A percentile compares a stretch with the other conserved stretches of the same genome.
Conservation (phyloP, 2,113 vertebrate species). For the Colinus virginianus region DNA sequence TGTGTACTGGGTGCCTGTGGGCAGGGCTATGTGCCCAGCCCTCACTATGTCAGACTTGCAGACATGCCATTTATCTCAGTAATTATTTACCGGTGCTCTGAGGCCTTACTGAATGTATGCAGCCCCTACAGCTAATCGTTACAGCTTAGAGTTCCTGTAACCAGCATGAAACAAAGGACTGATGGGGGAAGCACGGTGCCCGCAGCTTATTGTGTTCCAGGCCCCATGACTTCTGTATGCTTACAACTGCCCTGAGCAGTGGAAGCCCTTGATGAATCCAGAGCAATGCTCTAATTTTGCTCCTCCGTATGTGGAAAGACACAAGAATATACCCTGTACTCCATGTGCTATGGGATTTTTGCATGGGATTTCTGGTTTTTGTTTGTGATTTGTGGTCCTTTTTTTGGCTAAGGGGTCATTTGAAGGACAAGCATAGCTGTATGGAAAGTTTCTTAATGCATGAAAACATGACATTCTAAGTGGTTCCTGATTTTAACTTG, state of each 20-base stretch:
- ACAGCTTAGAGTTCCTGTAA: neutral
- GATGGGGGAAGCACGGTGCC: neutral
- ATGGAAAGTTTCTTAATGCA: neutral
- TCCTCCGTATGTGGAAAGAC: neutral
- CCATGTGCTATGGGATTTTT: neutral
- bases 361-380: neutral
- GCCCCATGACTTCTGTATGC: neutral
- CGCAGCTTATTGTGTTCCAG: neutral
- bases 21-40: neutral
- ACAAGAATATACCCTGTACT: neutral
- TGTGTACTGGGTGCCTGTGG: accelerated
- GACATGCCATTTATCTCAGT: neutral
- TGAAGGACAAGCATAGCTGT: neutral
- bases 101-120: neutral
- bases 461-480: neutral
- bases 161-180: neutral
- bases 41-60: neutral
- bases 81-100: neutral
- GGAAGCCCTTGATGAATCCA: neutral
- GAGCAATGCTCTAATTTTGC: neutral
- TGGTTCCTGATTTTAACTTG: neutral
- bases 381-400: neutral
- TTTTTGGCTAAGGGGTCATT: neutral
- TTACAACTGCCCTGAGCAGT: neutral
- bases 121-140: neutral